phyloP scores from a whole-genome alignment of 2,797 vertebrate genomes.

The Oreortyx pictus region DNA sequence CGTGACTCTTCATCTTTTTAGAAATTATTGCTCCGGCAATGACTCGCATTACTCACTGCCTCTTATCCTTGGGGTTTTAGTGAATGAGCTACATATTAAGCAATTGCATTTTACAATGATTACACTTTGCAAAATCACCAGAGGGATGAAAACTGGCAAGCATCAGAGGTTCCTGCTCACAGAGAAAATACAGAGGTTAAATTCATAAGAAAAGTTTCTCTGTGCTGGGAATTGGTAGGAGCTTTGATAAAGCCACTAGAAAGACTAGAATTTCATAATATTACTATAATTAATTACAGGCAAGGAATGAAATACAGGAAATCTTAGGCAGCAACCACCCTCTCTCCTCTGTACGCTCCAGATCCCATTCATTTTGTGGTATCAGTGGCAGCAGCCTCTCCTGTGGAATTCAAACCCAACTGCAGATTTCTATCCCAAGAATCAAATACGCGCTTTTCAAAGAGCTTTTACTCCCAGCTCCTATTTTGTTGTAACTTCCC shows the following conservation, averaged over 20 bases:
- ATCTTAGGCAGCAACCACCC: not conserved
- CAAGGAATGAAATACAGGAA: not conserved
- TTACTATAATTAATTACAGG: not conserved
- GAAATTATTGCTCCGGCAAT: constrained; percentile 37
- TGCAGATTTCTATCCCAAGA: not conserved
- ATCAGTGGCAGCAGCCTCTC: not conserved
- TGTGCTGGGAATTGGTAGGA: not conserved
- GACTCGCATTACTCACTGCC: constrained; percentile 17
- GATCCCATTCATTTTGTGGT: not conserved
- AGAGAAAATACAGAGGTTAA: constrained; percentile 35
- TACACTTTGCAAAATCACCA: constrained; percentile 42
- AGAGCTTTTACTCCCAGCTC: not conserved
- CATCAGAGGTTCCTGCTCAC: not conserved
- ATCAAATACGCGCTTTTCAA: not conserved
- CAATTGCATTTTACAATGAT: constrained; percentile 54
- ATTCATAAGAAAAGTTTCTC: constrained; percentile 2
- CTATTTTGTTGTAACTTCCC: not conserved
- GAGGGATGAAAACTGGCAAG: constrained; percentile 43
- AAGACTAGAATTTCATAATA: not conserved
- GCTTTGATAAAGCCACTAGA: not conserved
- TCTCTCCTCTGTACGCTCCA: not conserved
- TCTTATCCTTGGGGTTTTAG: constrained; percentile 44
- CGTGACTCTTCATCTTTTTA: constrained; percentile 6
- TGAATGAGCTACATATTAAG: constrained; percentile 56
- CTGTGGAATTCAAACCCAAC: not conserved